Percentiles rank a stretch among this genome's conserved stretches.
These are phyloP conservation scores for Parasteatoda tepidariorum DNA, from an alignment of 1,140 invertebrate species.

Conservation along the genomic window DNA sequence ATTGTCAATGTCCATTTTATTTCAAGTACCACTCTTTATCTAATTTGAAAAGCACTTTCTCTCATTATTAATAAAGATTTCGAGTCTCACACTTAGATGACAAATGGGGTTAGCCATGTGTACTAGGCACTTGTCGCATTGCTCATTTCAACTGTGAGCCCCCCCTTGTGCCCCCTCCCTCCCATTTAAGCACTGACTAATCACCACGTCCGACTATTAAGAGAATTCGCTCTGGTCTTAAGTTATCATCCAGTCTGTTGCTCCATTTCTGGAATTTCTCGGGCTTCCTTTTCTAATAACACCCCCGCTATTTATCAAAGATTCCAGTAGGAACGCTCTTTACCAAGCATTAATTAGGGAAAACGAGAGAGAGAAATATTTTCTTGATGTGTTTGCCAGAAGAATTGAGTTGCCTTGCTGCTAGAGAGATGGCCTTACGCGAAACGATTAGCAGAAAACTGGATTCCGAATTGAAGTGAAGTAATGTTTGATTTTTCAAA, in stretches of 20 bases:
- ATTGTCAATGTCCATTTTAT: too few relatives aligned
- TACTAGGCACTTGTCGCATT: constrained; percentile 46
- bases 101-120: constrained; percentile 48
- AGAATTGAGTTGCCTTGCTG: background rate
- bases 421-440: background rate
- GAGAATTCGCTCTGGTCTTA: background rate
- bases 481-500: too few relatives aligned
- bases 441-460: too few relatives aligned
- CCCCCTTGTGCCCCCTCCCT: background rate
- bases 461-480: too few relatives aligned
- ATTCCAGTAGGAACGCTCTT: constrained; percentile 16
- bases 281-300: constrained; percentile 48
- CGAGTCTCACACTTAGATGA: background rate
- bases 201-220: constrained; percentile 39
- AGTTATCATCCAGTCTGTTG: constrained; percentile 32
- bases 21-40: background rate
- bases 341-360: constrained; percentile 31
- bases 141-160: constrained; percentile 13
- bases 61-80: constrained; percentile 56
- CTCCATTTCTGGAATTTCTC: constrained; percentile 51
- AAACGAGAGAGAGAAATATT: constrained; percentile 4
- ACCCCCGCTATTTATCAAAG: constrained; percentile 42
- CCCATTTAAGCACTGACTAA: constrained; percentile 41
- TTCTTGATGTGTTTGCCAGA: background rate
- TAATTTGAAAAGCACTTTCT: background rate